Evolutionary conservation across 2,888 invertebrate genomes (phyloP).

Genomic region (Hirudinaria manillensis): DNA sequence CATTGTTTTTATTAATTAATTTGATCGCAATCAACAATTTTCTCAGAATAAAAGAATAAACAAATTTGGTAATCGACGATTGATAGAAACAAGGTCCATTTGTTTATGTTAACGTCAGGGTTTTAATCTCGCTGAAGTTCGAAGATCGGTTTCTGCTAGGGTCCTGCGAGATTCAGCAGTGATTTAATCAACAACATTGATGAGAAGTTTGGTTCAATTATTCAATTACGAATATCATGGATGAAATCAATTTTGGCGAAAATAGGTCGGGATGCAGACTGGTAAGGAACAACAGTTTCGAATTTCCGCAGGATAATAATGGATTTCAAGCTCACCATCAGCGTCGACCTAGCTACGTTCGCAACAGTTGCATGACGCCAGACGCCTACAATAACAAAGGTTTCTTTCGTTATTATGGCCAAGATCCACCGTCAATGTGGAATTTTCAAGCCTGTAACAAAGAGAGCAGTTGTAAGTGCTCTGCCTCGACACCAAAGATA

Average conservation of each 20-base stretch:
- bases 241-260: background rate
- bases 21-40: no score
- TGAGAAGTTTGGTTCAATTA: background rate
- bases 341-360: slow-evolving; percentile 7
- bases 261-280: background rate
- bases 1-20: no score
- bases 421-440: slow-evolving; percentile 9
- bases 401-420: background rate
- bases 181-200: no score
- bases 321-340: background rate
- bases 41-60: no score
- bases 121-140: background rate
- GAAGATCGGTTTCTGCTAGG: no score
- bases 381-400: slow-evolving; percentile 1
- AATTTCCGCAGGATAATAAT: background rate
- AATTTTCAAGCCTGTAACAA: slow-evolving; percentile 4
- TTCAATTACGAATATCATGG: background rate
- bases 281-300: background rate
- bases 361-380: background rate
- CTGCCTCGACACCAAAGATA: background rate
- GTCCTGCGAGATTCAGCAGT: no score
- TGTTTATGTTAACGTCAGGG: background rate
- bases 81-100: no score
- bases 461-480: background rate
- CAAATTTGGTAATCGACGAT: no score